Percentiles rank a stretch among this genome's conserved stretches.
These are phyloP conservation scores for Trichogramma pretiosum DNA, from an alignment of 1,140 invertebrate species.

Conservation along the genomic window DNA sequence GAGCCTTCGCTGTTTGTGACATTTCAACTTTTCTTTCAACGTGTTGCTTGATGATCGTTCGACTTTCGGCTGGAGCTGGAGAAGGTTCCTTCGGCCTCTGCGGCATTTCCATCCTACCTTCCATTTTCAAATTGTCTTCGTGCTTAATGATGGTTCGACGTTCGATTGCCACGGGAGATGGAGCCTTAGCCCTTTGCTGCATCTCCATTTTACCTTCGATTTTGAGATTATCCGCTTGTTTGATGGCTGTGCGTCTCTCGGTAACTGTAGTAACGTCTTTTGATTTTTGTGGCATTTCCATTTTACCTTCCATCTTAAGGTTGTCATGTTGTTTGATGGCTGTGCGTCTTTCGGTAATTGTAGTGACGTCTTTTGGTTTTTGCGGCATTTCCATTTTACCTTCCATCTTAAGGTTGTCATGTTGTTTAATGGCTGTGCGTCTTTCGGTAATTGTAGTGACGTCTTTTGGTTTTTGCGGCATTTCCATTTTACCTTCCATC, in stretches of 20 bases:
- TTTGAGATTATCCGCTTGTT: slow-evolving; percentile 49
- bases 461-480: slow-evolving; percentile 38
- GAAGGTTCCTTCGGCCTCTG: too few relatives aligned
- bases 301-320: slow-evolving; percentile 48
- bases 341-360: slow-evolving; percentile 28
- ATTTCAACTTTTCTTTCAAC: slow-evolving; percentile 48
- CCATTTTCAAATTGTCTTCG: slow-evolving; percentile 45
- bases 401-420: slow-evolving; percentile 45
- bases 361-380: slow-evolving; percentile 38
- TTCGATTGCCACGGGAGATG: slow-evolving; percentile 32
- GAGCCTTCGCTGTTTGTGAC: too few relatives aligned
- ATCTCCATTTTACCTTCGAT: slow-evolving; percentile 48
- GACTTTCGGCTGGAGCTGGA: slow-evolving; percentile 39
- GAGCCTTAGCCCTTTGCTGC: slow-evolving; percentile 15
- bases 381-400: slow-evolving; percentile 33
- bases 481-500: slow-evolving; percentile 50
- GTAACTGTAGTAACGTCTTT: slow-evolving; percentile 30
- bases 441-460: slow-evolving; percentile 45
- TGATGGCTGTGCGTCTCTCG: slow-evolving; percentile 39
- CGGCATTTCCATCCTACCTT: slow-evolving; percentile 41
- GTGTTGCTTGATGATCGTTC: slow-evolving; percentile 36
- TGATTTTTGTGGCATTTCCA: slow-evolving; percentile 24
- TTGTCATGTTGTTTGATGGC: slow-evolving; percentile 45
- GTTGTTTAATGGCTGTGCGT: slow-evolving; percentile 32
- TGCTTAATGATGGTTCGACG: slow-evolving; percentile 44